Percentiles rank a stretch among this genome's conserved stretches.
phyloP scores from a whole-genome alignment of 2,797 vertebrate species.

The Stomatorhinus walkeri region DNA sequence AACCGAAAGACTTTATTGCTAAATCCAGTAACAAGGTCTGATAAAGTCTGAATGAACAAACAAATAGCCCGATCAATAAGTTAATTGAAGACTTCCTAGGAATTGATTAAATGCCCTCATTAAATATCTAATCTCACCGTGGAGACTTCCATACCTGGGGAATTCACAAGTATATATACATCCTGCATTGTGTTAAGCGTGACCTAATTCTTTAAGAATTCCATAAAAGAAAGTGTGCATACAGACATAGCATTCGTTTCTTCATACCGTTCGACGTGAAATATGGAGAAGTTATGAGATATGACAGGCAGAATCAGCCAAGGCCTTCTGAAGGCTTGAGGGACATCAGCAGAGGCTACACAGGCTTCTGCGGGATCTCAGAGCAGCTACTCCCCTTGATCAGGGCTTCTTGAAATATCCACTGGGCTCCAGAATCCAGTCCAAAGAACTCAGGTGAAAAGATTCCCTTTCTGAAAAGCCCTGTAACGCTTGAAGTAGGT shows the following conservation, averaged over 20 bases:
- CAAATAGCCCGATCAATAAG: not conserved
- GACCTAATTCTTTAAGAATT: not conserved
- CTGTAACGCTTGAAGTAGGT: not conserved
- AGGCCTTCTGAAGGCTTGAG: not conserved
- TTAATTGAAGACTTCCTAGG: not conserved
- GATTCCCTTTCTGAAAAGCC: not conserved
- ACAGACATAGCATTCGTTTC: not conserved
- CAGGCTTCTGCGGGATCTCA: not conserved
- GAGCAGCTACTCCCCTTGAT: not conserved
- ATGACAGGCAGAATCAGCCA: not conserved
- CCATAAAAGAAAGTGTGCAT: not conserved
- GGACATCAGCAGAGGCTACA: not conserved
- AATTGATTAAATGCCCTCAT: not conserved
- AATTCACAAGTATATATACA: not conserved
- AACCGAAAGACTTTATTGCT: not conserved
- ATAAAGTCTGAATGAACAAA: constrained; percentile 9
- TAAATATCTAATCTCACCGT: not conserved
- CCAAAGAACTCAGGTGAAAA: not conserved
- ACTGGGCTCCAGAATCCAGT: not conserved
- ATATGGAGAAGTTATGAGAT: not conserved
- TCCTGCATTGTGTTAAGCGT: not conserved
- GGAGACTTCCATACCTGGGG: not conserved
- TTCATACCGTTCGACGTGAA: not conserved
- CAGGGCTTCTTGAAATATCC: not conserved
- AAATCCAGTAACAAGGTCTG: not conserved